Percentiles rank a stretch among this genome's conserved stretches.
These are phyloP conservation scores for Solea senegalensis DNA, from an alignment of 2,113 vertebrate genomes.

Conservation along the genomic window DNA sequence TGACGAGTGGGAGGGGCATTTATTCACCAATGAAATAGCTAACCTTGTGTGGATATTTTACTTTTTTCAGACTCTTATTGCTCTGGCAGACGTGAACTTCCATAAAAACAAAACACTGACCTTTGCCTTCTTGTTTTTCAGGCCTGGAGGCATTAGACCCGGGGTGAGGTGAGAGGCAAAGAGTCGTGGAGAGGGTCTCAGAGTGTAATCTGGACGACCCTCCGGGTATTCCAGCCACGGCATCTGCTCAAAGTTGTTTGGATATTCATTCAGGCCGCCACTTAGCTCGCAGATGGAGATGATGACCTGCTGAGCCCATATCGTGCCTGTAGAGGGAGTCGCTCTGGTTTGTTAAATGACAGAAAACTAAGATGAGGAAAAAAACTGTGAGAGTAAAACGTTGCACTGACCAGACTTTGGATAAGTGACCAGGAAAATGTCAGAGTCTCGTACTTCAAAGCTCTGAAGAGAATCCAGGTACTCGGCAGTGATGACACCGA, in stretches of 20 bases:
- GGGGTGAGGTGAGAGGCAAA: slow-evolving; percentile 77
- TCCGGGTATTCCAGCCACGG: slow-evolving; percentile 70
- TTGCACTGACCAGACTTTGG: slow-evolving; percentile 48
- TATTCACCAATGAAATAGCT: too few relatives aligned
- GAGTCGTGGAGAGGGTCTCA: slow-evolving; percentile 57
- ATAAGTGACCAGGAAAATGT: slow-evolving; percentile 68
- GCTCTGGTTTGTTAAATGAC: neutral
- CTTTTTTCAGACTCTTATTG: neutral
- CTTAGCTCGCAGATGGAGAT: slow-evolving; percentile 31
- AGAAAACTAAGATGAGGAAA: neutral
- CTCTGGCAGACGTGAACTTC: neutral
- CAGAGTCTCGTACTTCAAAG: slow-evolving; percentile 75
- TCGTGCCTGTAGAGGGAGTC: slow-evolving; percentile 10
- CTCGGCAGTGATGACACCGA: slow-evolving; percentile 36
- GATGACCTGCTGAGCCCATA: slow-evolving; percentile 48
- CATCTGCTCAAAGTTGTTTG: slow-evolving; percentile 59
- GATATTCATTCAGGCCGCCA: slow-evolving; percentile 4
- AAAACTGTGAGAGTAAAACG: neutral
- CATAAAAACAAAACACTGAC: slow-evolving; percentile 46
- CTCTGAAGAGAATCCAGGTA: slow-evolving; percentile 72
- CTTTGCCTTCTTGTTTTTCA: slow-evolving; percentile 75
- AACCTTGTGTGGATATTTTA: too few relatives aligned
- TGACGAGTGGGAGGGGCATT: too few relatives aligned
- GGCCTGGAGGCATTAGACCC: slow-evolving; percentile 66
- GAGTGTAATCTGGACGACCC: slow-evolving; percentile 29